Evolutionary conservation across 2,113 vertebrate species (phyloP).

Genomic region (Peucedramus taeniatus): DNA sequence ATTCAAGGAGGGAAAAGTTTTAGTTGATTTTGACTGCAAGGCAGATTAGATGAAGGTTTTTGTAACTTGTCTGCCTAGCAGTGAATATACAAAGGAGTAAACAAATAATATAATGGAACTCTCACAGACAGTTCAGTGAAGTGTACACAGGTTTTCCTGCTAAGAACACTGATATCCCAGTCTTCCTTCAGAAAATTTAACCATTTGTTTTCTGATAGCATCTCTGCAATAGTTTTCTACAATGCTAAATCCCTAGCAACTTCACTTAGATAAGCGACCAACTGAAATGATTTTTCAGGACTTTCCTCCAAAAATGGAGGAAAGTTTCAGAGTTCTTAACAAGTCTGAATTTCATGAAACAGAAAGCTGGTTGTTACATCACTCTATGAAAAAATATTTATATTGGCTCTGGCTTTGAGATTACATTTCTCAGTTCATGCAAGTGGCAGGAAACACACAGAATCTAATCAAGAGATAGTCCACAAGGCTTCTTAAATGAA

Average conservation of each 20-base stretch:
- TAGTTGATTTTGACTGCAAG: neutral
- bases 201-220: neutral
- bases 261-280: rapidly evolving
- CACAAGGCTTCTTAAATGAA: slow-evolving; percentile 27
- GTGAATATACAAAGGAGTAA: neutral
- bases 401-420: slow-evolving; percentile 39
- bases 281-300: neutral
- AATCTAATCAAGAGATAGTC: slow-evolving; percentile 49
- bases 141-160: neutral
- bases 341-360: neutral
- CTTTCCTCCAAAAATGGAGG: neutral
- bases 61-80: neutral
- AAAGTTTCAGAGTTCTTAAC: neutral
- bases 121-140: neutral
- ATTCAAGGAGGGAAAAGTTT: neutral
- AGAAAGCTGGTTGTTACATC: slow-evolving; percentile 23
- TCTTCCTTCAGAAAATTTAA: neutral
- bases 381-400: slow-evolving; percentile 38
- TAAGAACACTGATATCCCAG: neutral
- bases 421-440: slow-evolving; percentile 32
- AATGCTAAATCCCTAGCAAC: neutral
- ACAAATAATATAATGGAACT: neutral
- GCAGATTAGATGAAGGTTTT: neutral
- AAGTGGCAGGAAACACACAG: slow-evolving; percentile 33
- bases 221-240: neutral